Base-by-base conservation (phyloP, 2,888 invertebrate genomes). In the Drosophila infuscata region DNA sequence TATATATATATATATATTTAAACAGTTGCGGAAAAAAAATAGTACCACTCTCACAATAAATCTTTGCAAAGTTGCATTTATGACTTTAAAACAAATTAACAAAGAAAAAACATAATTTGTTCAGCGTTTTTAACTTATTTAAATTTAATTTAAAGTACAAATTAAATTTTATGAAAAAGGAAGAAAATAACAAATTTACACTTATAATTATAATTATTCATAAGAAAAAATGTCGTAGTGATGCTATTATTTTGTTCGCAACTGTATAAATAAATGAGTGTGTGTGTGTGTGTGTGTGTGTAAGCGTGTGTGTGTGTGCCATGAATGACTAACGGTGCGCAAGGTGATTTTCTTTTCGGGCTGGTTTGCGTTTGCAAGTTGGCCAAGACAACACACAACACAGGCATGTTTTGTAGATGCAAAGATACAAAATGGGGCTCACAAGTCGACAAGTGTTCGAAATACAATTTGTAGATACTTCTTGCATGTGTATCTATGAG, bases 321-420 rank as follows among this genome's bases (percentile, higher is more conserved):
- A 48, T 70, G 82, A 82, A 82, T 89, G 85, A 86, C 81, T 89
- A 89, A 86, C 88, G 84, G 80, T 78, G 85, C 82, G 83, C 89
- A 86, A 86, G 83, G 90, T 86, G 86, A 62, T 82, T 85, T 88
- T 86, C 64, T 72, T 75, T 68, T 70, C 59, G 38, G 38, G 70
- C 56, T 69, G 56, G 66, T 63, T 77, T 51, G 70, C 46, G 68
- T 29, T 58, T 25, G 46, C 38, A 43, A 54, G 62, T 73, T 73
- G 79, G 62, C 60, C 69, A 76, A 72, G 61, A 52, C 62, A 30
- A 59, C 49, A 41, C 35, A 54, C 30, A n/a, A 15, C 49, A 48
- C 46, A 38, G 11, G 46, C 53, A 9, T 30, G 41, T 30, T 61
- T 49, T 71, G 71, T 60, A 60, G 76, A 79, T 76, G 53, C 58